phyloP scores from a whole-genome alignment of 1,140 invertebrate species.

The Rhyzopertha dominica region DNA sequence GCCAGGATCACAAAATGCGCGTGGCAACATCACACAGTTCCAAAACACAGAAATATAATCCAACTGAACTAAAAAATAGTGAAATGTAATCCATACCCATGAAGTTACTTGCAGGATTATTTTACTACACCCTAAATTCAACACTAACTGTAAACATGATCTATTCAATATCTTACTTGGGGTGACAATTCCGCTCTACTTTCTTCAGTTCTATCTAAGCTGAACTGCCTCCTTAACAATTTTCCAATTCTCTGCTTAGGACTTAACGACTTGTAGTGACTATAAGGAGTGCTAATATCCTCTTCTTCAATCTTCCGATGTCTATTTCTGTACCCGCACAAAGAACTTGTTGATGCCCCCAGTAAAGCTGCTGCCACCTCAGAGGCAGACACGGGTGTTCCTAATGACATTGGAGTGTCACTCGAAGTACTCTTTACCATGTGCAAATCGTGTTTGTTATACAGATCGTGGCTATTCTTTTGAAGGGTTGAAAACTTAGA shows the following conservation, averaged over 20 bases:
- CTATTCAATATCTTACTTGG: too few relatives aligned
- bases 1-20: too few relatives aligned
- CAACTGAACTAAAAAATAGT: too few relatives aligned
- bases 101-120: too few relatives aligned
- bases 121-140: too few relatives aligned
- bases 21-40: too few relatives aligned
- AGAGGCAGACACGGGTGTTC: conserved; percentile 50
- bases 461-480: neutral
- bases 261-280: conserved; percentile 61
- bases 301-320: conserved; percentile 50
- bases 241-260: conserved; percentile 57
- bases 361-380: conserved; percentile 52
- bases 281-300: conserved; percentile 66
- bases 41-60: too few relatives aligned
- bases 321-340: conserved; percentile 43
- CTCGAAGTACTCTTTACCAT: conserved; percentile 49
- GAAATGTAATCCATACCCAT: too few relatives aligned
- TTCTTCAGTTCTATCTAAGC: conserved; percentile 62
- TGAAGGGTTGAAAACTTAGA: conserved; percentile 38
- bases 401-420: conserved; percentile 43
- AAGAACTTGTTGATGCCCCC: conserved; percentile 51
- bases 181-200: conserved; percentile 27
- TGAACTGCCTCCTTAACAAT: conserved; percentile 63
- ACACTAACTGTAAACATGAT: too few relatives aligned
- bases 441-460: conserved; percentile 16